phyloP scores from a whole-genome alignment of 92 coral and sea anemone species.

The Paragorgia papillata region DNA sequence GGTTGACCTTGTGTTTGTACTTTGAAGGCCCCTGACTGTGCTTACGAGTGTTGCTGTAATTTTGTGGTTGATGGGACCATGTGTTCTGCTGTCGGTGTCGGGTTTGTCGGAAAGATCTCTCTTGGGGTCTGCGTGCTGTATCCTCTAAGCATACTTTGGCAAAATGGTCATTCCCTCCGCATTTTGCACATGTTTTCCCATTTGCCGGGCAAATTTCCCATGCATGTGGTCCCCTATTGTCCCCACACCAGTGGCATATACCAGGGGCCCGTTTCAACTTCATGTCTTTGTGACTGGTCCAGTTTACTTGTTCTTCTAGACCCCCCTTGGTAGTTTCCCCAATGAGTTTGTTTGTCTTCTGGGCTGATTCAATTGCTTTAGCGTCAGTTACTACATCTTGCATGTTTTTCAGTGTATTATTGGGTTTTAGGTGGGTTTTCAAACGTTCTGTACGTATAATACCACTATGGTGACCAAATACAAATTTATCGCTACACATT shows the following conservation, averaged over 20 bases:
- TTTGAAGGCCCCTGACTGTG: too few relatives aligned
- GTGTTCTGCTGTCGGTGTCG: too few relatives aligned
- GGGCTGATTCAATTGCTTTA: constrained; percentile 53
- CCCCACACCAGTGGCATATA: constrained; percentile 44
- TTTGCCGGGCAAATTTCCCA: constrained; percentile 48
- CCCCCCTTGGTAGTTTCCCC: constrained; percentile 45
- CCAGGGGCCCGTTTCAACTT: constrained; percentile 45
- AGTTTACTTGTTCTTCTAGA: constrained; percentile 46
- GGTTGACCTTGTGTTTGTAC: too few relatives aligned
- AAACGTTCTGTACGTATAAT: constrained; percentile 49
- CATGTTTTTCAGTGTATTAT: constrained; percentile 48
- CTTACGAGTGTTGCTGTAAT: too few relatives aligned
- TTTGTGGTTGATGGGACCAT: too few relatives aligned
- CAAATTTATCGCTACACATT: constrained; percentile 48
- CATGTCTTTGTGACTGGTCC: constrained; percentile 52
- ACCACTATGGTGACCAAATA: constrained; percentile 44
- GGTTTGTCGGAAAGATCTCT: too few relatives aligned
- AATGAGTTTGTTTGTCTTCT: constrained; percentile 42
- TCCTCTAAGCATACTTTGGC: constrained; percentile 43
- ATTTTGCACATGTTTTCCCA: constrained; percentile 29
- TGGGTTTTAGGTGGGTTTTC: constrained; percentile 49
- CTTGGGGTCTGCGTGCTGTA: too few relatives aligned
- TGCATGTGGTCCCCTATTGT: constrained; percentile 41
- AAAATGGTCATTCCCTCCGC: constrained; percentile 57
- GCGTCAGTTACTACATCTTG: constrained; percentile 50